A percentile compares a stretch with the other conserved stretches of the same genome.
phyloP scores from a whole-genome alignment of 2,888 invertebrate species.

The Micoletzkya japonica region DNA sequence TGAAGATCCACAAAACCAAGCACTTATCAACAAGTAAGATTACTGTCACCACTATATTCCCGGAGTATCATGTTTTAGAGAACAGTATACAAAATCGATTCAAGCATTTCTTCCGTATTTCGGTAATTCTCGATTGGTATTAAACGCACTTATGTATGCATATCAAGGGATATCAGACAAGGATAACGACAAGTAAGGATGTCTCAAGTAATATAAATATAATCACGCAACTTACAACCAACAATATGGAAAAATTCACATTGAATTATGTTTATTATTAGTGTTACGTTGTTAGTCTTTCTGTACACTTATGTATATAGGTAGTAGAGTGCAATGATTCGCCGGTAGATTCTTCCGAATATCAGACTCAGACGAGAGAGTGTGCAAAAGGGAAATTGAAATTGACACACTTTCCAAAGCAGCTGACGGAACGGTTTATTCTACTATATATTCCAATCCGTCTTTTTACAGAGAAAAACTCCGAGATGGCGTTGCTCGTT shows the following conservation, averaged over 20 bases:
- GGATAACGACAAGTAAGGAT: constrained; percentile 30
- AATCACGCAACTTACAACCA: not conserved
- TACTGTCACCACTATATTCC: not conserved
- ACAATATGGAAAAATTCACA: constrained; percentile 13
- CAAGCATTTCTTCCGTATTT: constrained; percentile 61
- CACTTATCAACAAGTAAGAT: constrained; percentile 38
- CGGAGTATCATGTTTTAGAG: constrained; percentile 24
- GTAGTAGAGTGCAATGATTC: not conserved
- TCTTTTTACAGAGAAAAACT: constrained; percentile 35
- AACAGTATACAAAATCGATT: constrained; percentile 55
- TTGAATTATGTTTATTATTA: not conserved
- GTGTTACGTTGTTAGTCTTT: not conserved
- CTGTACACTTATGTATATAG: not conserved
- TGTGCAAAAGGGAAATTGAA: too few species aligned
- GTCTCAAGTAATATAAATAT: not conserved
- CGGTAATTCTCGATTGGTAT: constrained; percentile 54
- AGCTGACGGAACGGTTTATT: too few species aligned
- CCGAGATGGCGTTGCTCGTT: constrained; percentile 58
- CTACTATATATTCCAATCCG: too few species aligned
- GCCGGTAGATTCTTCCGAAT: too few species aligned
- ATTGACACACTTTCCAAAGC: too few species aligned
- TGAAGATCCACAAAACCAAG: constrained; percentile 56
- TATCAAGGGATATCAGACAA: constrained; percentile 52
- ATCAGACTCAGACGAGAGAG: too few species aligned
- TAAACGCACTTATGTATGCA: constrained; percentile 59